Evolutionary conservation across 2,797 vertebrate species (phyloP), one percentile per base, ranked within the genome.

Genomic region (Sebastes diaconus): DNA sequence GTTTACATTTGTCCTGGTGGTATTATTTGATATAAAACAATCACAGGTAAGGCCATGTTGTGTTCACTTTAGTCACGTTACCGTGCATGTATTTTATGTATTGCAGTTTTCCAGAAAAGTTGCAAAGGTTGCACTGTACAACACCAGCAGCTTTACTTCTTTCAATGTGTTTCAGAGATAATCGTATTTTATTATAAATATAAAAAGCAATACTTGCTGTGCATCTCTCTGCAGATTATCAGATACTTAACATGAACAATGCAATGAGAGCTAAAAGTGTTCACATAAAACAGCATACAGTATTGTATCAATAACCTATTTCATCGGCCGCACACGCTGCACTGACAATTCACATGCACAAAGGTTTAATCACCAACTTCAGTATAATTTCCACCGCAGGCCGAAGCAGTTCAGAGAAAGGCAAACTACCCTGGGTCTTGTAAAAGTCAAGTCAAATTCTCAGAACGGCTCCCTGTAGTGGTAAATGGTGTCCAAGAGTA

Each of bases 401-500:
- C 25, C 13, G 75, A 72, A 81, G 83, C 32, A 32, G 61, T 76
- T 87, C 72, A 77, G 79, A 84, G 69, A 85, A 88, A 87, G 52
- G 32, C 60, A 81, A 81, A 42, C 78, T 27, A 72, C 87, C 86
- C 76, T 52, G 68, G 79, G 83, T 42, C 88, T 93, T 74, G 85
- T 95, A 94, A 95, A 94, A 90, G 85, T 84, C 85, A 32, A 80
- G 88, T 90, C 78, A 90, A 84, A 84, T 87, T 91, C 86, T 90
- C 86, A 83, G 80, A 81, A 32, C 52, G 42, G 84, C 86, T 91
- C 88, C 90, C 85, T 89, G 90, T 80, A 68, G 90, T 83, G 88
- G 85, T 90, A 89, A 93, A 93, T 9, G 79, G 77, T 81, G 83
- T 88, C 84, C 86, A 80, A 86, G 83, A 87, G 80, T 80, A 85